Conservation (phyloP, 2,888 invertebrate genomes). For the Hyposoter didymator region DNA sequence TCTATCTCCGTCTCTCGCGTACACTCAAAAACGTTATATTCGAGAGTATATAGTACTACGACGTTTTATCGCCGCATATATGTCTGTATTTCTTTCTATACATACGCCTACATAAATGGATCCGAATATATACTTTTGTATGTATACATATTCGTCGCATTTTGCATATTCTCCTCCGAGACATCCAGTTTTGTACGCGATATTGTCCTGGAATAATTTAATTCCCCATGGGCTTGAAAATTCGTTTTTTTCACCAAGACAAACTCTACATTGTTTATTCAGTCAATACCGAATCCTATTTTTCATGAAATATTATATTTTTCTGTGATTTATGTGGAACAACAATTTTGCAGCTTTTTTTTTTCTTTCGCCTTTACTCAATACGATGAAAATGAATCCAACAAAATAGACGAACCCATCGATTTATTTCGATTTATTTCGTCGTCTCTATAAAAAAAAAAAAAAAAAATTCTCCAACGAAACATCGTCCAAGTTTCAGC, state of each 20-base stretch:
- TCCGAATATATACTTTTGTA: conserved; percentile 3
- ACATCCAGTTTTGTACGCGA: conserved; percentile 63
- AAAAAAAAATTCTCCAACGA: background rate
- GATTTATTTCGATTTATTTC: background rate
- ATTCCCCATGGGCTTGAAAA: conserved; percentile 48
- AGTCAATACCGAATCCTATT: background rate
- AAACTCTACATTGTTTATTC: background rate
- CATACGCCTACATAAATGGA: conserved; percentile 5
- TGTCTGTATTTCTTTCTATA: background rate
- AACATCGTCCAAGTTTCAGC: background rate
- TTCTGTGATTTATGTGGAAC: background rate
- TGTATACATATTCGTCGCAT: conserved; percentile 55
- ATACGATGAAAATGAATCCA: background rate
- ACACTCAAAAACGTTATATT: conserved; percentile 57
- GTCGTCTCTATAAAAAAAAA: background rate
- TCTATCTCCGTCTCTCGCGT: conserved; percentile 42
- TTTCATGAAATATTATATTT: background rate
- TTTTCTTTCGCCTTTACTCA: background rate
- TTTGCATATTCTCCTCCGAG: conserved; percentile 68
- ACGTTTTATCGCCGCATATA: background rate
- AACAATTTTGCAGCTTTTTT: background rate
- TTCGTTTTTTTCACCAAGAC: background rate
- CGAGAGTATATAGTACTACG: background rate
- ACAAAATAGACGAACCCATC: background rate
- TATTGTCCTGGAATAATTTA: conserved; percentile 67